Evolutionary conservation across 2,888 invertebrate species (phyloP).

Genomic region (Stenotaenia linearis): DNA sequence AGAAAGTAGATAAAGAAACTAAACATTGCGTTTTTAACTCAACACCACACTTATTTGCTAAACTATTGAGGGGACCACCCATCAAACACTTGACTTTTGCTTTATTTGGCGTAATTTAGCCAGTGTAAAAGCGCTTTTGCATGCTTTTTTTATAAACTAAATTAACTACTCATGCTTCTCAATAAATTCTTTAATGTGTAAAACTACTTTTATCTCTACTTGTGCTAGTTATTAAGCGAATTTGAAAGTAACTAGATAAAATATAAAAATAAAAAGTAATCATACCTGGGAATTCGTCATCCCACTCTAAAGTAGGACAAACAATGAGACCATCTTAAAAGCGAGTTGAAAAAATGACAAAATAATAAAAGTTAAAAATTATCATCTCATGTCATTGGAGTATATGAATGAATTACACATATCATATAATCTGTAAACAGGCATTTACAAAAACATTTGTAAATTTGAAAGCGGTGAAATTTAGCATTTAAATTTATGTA

Average conservation of each 20-base stretch:
- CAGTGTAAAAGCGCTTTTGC: background rate
- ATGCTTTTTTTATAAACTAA: background rate
- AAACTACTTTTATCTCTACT: background rate
- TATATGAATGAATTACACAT: background rate
- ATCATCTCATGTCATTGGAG: background rate
- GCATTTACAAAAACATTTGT: background rate
- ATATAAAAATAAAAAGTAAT: constrained; percentile 8
- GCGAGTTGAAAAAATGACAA: constrained; percentile 34
- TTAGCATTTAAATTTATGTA: background rate
- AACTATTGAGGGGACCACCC: background rate
- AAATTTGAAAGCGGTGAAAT: no score
- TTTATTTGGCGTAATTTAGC: background rate
- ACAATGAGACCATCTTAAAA: constrained; percentile 91
- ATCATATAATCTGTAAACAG: background rate
- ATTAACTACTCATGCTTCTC: background rate
- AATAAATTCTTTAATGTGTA: background rate
- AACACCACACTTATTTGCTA: no score
- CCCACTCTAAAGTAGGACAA: constrained; percentile 99
- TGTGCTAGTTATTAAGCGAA: background rate
- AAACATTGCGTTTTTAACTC: no score
- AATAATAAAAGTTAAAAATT: background rate
- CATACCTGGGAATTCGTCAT: constrained; percentile 99
- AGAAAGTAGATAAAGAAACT: no score
- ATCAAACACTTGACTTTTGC: background rate
- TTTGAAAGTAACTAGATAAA: background rate